Evolutionary conservation across 2,797 vertebrate genomes (phyloP).

Genomic region (Brachymystax lenok): DNA sequence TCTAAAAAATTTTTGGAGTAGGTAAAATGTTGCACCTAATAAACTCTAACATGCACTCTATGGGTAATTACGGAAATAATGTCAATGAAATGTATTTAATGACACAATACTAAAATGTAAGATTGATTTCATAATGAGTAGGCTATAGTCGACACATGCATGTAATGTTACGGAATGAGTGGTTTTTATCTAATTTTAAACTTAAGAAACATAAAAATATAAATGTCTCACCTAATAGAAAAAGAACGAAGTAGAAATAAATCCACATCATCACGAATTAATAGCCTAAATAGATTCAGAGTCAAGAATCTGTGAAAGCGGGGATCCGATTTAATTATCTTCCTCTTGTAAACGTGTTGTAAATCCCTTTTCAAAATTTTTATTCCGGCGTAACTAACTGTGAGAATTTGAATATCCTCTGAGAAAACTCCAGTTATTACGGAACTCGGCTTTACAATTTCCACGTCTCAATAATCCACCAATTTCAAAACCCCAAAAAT

Average conservation of each 20-base stretch:
- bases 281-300: conserved; percentile 54
- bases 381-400: conserved; percentile 41
- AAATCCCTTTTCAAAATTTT: conserved; percentile 59
- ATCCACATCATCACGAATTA: conserved; percentile 74
- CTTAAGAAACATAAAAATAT: background rate
- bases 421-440: conserved; percentile 51
- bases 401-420: conserved; percentile 58
- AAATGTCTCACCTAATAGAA: conserved; percentile 75
- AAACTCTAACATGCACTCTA: background rate
- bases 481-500: conserved; percentile 27
- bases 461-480: conserved; percentile 62
- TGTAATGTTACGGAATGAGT: background rate
- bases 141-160: background rate
- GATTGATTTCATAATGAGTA: background rate
- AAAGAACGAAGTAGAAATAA: conserved; percentile 65
- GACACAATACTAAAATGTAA: background rate
- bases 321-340: conserved; percentile 52
- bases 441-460: conserved; percentile 30
- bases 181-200: background rate
- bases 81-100: conserved; percentile 9
- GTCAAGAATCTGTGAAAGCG: conserved; percentile 33
- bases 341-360: conserved; percentile 53
- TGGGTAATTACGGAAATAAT: conserved; percentile 10
- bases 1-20: background rate
- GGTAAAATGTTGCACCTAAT: background rate